Base-by-base conservation (phyloP, 1,140 invertebrate species). In the Acromyrmex echinatior region DNA sequence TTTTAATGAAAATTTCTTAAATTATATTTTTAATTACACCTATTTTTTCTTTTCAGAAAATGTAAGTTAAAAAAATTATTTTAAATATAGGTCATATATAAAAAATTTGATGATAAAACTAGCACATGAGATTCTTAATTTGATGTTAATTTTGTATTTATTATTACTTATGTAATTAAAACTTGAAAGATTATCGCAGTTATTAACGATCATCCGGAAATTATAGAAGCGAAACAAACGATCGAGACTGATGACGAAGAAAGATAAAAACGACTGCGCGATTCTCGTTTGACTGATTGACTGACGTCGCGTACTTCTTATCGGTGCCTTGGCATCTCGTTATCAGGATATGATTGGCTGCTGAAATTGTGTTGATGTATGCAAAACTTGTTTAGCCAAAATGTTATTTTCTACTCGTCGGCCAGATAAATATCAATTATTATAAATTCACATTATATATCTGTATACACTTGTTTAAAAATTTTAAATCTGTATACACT, bases 331-430 rank as follows among this genome's bases (percentile, higher is more conserved):
- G 60, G 39, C 73, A 89, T 87, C 86, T 92, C 49, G 87, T 93
- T 93, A 93, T 92, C 92, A 71, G 70, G 7, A 92, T 70, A 60
- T 66, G 65, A 91, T 84, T 85, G 78, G 70, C 65, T 78, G 60
- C 51, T 68, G 79, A 91, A 93, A 90, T 86, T 81, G n/a, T 78
- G 76, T 65, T 89, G 86, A 88, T 91, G 60, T 62, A 79, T 84
- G 85, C 49, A 60, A 88, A 70, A 28, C 39, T 31, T 76, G 12
- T 51, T 35, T 39, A 45, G n/a, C 18, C 70, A 84, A 62, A 21
- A 84, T 18, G 21, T 2, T 71, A 58, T 84, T 39, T 84, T 0
- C 35, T 35, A 7, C 58, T 51, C 49, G 12, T 51, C 14, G n/a
- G 28, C 7, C 21, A 6, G 6, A 62, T 10, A 82, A 0, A 45